Percentiles rank a stretch among this genome's conserved stretches.
phyloP scores from a whole-genome alignment of 2,797 vertebrate species.

The Setipinna tenuifilis region DNA sequence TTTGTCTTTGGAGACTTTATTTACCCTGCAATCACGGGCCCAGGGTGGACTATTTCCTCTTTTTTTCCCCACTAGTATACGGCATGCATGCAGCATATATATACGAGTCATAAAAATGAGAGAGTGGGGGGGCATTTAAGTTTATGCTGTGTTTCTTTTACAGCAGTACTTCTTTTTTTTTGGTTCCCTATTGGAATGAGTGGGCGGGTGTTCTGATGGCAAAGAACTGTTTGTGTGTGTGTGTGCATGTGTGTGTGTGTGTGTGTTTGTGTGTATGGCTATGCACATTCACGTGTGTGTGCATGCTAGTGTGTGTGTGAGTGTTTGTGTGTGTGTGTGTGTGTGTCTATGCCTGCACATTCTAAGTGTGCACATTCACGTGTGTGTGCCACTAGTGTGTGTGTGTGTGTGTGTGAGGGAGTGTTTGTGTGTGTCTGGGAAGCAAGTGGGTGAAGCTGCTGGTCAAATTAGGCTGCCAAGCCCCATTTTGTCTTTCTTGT shows the following conservation, averaged over 20 bases:
- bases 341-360: not conserved
- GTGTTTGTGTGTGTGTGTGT: not conserved
- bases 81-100: slow-evolving; percentile 40
- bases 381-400: not conserved
- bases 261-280: slow-evolving; percentile 2
- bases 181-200: slow-evolving; percentile 27
- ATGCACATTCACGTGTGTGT: not conserved
- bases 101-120: slow-evolving; percentile 25
- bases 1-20: slow-evolving; percentile 68
- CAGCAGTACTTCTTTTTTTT: slow-evolving; percentile 32
- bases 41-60: slow-evolving; percentile 52
- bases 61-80: slow-evolving; percentile 54
- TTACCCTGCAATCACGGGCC: slow-evolving; percentile 62
- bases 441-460: not conserved
- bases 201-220: not conserved
- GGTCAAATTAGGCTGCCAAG: slow-evolving; percentile 15
- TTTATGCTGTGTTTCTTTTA: slow-evolving; percentile 28
- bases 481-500: not conserved
- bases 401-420: not conserved
- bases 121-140: slow-evolving; percentile 6
- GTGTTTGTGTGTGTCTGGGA: not conserved
- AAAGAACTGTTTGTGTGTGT: not conserved
- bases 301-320: not conserved
- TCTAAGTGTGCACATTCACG: not conserved
- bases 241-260: not conserved